Percentiles rank a stretch among this genome's conserved stretches.
These are phyloP conservation scores for Crocodylus rhombifer DNA, from an alignment of 2,797 vertebrate genomes.

Conservation along the genomic window DNA sequence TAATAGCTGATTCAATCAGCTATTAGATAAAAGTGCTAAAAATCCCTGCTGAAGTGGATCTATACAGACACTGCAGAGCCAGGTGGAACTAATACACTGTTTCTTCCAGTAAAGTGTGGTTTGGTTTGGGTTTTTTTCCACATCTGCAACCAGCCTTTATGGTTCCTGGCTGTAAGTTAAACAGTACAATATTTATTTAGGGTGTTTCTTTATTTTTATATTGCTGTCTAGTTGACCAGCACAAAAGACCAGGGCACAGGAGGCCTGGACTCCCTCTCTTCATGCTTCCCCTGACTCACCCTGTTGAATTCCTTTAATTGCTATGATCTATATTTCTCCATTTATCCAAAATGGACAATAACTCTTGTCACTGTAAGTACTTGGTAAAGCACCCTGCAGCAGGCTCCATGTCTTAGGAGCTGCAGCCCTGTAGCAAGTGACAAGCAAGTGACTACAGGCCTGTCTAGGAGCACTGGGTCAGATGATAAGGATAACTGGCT, in stretches of 20 bases:
- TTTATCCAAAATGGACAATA: neutral
- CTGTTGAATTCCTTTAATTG: neutral
- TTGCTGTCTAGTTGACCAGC: neutral
- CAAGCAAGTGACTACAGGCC: too few species aligned
- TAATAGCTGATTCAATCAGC: too few species aligned
- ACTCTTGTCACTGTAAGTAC: neutral
- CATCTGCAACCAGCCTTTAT: neutral
- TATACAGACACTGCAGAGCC: too few species aligned
- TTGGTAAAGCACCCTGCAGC: neutral
- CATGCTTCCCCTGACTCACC: neutral
- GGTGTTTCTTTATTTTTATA: neutral
- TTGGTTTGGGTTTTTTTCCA: too few species aligned
- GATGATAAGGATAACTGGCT: too few species aligned
- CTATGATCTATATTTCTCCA: rapidly evolving
- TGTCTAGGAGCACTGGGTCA: too few species aligned
- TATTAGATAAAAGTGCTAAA: too few species aligned
- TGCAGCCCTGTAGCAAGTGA: too few species aligned
- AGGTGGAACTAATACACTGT: too few species aligned
- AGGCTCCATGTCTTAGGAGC: neutral
- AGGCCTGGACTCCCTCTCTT: neutral
- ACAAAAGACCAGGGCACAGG: neutral
- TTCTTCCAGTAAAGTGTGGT: too few species aligned
- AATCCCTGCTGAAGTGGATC: too few species aligned
- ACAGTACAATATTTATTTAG: slow-evolving; percentile 12
- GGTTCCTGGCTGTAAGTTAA: slow-evolving; percentile 38